phyloP scores from a whole-genome alignment of 2,888 invertebrate genomes.

The Andrena marginata region DNA sequence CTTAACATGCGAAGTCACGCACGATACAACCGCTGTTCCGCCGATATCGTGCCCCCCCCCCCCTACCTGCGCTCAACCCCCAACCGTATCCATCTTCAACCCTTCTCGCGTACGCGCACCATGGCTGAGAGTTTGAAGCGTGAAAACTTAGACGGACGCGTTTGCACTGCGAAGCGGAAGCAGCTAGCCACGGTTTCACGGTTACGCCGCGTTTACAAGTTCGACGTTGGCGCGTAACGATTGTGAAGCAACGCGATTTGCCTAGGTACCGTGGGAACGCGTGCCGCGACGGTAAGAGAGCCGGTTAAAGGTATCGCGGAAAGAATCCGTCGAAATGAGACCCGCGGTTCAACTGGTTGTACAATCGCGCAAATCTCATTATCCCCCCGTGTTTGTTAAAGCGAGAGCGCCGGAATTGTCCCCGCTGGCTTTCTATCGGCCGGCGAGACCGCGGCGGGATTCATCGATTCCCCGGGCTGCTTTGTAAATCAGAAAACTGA shows the following conservation, averaged over 20 bases:
- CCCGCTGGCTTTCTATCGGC: background rate
- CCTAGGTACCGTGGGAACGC: slow-evolving; percentile 14
- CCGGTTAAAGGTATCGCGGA: slow-evolving; percentile 10
- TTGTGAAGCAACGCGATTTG: slow-evolving; percentile 21
- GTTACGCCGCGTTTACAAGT: background rate
- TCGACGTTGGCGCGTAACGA: slow-evolving; percentile 2
- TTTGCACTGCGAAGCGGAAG: slow-evolving; percentile 5
- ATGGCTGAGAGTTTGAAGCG: background rate
- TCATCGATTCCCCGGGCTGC: slow-evolving; percentile 2
- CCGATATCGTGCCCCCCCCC: slow-evolving; percentile 57
- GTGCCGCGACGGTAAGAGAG: background rate
- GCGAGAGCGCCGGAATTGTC: background rate
- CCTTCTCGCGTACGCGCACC: background rate
- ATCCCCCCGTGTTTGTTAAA: background rate
- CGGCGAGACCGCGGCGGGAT: background rate
- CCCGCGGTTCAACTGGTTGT: background rate
- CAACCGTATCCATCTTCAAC: background rate
- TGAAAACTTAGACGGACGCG: slow-evolving; percentile 11
- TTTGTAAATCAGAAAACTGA: slow-evolving; percentile 14
- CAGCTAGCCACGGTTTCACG: slow-evolving; percentile 7
- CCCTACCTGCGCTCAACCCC: slow-evolving; percentile 7
- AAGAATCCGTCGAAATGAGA: slow-evolving; percentile 8
- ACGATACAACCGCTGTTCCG: slow-evolving; percentile 71
- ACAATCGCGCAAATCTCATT: slow-evolving; percentile 27
- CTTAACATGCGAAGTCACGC: slow-evolving; percentile 78